Conservation (phyloP, 2,113 vertebrate species). For the Osmerus eperlanus region DNA sequence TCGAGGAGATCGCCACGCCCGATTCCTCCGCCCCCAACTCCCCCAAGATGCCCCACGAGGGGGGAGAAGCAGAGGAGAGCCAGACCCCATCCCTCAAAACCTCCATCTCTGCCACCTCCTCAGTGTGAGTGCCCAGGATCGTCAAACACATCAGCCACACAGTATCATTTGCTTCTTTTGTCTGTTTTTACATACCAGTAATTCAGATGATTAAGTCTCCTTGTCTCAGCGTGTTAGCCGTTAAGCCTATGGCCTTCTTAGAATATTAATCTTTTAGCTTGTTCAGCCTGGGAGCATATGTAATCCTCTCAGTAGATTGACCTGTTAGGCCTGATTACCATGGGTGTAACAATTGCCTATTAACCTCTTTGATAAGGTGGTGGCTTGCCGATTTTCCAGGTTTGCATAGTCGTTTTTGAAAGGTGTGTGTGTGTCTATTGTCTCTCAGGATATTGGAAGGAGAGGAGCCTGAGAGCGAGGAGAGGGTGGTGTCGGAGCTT, state of each 20-base stretch:
- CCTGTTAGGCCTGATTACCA: background rate
- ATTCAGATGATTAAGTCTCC: background rate
- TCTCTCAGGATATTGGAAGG: conserved; percentile 71
- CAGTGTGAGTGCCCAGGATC: conserved; percentile 62
- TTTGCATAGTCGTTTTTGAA: too few relatives aligned
- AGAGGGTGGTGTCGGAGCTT: conserved; percentile 85
- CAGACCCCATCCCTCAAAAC: conserved; percentile 74
- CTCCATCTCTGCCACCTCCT: conserved; percentile 77
- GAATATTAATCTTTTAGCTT: background rate
- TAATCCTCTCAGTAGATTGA: background rate
- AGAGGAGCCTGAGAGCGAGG: conserved; percentile 71
- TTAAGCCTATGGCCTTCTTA: conserved; percentile 1
- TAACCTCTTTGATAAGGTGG: too few relatives aligned
- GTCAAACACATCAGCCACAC: background rate
- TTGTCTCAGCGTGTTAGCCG: background rate
- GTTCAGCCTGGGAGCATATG: background rate
- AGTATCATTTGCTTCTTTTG: too few relatives aligned
- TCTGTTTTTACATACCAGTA: too few relatives aligned
- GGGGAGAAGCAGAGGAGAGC: conserved; percentile 22
- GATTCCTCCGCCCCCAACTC: conserved; percentile 93
- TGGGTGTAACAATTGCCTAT: too few relatives aligned
- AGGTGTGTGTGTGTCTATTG: conserved; percentile 57
- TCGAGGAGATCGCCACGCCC: conserved; percentile 91
- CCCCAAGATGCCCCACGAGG: conserved; percentile 80
- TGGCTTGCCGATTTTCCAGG: too few relatives aligned